phyloP scores from a whole-genome alignment of 1,140 invertebrate genomes.

The Nymphalis io region DNA sequence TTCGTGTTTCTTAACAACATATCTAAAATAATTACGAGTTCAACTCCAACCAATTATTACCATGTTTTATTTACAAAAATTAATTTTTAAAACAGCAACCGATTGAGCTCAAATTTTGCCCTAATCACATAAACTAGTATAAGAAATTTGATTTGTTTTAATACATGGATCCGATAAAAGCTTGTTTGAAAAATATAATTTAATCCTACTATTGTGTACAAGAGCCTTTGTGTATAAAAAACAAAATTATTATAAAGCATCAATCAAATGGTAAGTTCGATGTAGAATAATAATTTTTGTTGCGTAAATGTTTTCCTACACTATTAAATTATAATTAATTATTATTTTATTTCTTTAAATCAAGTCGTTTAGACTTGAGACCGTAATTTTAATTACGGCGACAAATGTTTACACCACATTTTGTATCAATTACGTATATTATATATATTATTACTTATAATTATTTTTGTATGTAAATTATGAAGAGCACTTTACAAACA shows the following conservation, averaged over 20 bases:
- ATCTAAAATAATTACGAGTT: neutral
- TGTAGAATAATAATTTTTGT: constrained; percentile 17
- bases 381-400: constrained; percentile 29
- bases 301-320: neutral
- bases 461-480: neutral
- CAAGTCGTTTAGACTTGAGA: constrained; percentile 26
- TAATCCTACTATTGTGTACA: constrained; percentile 13
- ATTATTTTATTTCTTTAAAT: neutral
- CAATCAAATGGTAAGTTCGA: constrained; percentile 14
- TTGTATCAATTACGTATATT: neutral
- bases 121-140: too few species aligned
- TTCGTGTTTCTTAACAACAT: neutral
- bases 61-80: too few species aligned
- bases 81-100: too few species aligned
- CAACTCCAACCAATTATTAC: neutral
- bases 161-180: too few species aligned
- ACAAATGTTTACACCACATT: neutral
- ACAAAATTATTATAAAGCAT: constrained; percentile 3
- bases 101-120: too few species aligned
- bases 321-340: constrained; percentile 4
- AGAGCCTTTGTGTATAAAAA: neutral
- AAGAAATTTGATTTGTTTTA: too few species aligned
- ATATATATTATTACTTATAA: neutral
- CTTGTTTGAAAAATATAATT: too few species aligned
- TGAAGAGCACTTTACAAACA: neutral